Conservation (phyloP, 2,888 invertebrate genomes). For the Apamea monoglypha region DNA sequence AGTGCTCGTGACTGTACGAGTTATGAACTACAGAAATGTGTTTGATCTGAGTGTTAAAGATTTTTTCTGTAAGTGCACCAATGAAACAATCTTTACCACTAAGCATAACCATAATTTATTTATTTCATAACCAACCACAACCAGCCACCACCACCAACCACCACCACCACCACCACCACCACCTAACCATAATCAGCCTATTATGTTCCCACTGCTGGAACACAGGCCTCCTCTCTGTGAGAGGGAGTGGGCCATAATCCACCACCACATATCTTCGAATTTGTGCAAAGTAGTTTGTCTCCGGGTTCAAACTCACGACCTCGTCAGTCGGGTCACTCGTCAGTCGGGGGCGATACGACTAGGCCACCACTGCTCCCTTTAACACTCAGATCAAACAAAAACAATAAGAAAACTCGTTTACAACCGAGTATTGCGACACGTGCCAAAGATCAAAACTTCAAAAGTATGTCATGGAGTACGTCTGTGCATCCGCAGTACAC, state of each 20-base stretch:
- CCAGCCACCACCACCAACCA: no score
- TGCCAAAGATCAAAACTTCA: conserved; percentile 30
- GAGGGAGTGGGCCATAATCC: not conserved
- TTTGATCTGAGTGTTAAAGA: not conserved
- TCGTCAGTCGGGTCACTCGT: no score
- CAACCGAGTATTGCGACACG: not conserved
- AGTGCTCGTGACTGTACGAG: not conserved
- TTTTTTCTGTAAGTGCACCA: not conserved
- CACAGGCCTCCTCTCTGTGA: no score
- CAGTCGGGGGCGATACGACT: not conserved
- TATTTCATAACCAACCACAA: no score
- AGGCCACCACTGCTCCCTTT: not conserved
- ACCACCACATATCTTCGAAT: no score
- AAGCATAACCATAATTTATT: no score
- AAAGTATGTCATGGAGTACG: conserved; percentile 12
- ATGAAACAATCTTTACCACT: not conserved
- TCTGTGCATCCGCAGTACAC: not conserved
- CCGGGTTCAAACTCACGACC: not conserved
- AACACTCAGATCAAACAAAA: not conserved
- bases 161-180: no score
- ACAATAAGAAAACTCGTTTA: not conserved
- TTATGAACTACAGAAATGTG: not conserved
- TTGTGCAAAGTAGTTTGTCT: no score
- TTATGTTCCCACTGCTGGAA: no score
- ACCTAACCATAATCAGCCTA: no score